Base-by-base conservation (phyloP, 2,888 invertebrate genomes). In the Nemapogon koenigi region DNA sequence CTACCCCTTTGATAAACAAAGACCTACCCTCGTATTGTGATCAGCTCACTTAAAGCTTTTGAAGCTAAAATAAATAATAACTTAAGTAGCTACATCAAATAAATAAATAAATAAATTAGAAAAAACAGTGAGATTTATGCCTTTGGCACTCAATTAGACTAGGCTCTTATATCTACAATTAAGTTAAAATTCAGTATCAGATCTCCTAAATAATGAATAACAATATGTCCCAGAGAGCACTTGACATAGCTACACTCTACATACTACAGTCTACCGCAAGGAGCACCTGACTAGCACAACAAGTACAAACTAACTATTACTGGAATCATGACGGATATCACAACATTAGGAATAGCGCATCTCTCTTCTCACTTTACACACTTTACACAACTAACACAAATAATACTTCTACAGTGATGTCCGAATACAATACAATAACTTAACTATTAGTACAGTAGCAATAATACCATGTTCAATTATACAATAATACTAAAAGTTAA, bases 131-230 rank as follows among this genome's bases (percentile, higher is more conserved):
- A 73, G 73, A 73, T 72, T 65, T 43, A 62, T 65, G 72, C 72
- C 71, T 70, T 70, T 70, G 73, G 70, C 73, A 67, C 67, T 54
- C 53, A 50, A 51, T 41, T 51, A 57, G 65, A 71, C 71, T 70
- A 70, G 63, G 57, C n/a, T 49, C 49, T 50, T 47, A 43, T 10
- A 48, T 48, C 17, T 10, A 31, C n/a, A 16, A 2, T 15, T 16
- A 30, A 30, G 16, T 4, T 14, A 15, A 14, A 30, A 4, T 16
- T 28, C 8, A 30, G 13, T 17, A 31, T 16, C 16, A 31, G 4
- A 17, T 31, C 31, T 31, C 16, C 8, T 30, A 15, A 13, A 6
- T n/a, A n/a, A n/a, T n/a, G n/a, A n/a, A n/a, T n/a, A n/a, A n/a
- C n/a, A n/a, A n/a, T n/a, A n/a, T n/a, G n/a, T n/a, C 10, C 6